These are phyloP conservation scores for Psittacula echo DNA, from an alignment of 2,797 vertebrate genomes.

Conservation along the genomic window DNA sequence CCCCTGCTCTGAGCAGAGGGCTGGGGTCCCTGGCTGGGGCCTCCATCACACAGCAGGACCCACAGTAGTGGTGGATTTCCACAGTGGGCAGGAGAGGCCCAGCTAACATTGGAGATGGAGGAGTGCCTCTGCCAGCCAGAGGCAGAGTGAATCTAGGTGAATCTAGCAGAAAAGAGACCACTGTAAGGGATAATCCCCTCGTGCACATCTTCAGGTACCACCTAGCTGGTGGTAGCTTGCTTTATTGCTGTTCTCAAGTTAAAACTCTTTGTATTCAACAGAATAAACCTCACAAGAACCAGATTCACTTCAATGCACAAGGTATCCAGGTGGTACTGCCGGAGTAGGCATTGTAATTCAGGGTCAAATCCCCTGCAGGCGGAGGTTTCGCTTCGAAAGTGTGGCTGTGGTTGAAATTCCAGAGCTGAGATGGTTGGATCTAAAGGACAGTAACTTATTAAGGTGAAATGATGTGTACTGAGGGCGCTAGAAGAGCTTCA, in stretches of 20 bases:
- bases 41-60: rapidly evolving
- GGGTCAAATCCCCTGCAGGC: background rate
- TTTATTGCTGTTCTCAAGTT: background rate
- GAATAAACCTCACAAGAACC: background rate
- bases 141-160: background rate
- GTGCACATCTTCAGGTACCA: background rate
- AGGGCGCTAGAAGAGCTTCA: background rate
- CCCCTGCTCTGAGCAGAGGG: background rate
- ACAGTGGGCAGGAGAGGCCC: background rate
- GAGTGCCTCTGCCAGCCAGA: background rate
- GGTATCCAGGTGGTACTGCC: background rate
- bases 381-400: background rate
- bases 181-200: background rate
- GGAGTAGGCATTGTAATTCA: background rate
- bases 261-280: background rate
- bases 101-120: background rate
- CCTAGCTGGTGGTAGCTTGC: background rate
- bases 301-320: background rate
- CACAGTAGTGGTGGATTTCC: background rate
- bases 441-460: background rate
- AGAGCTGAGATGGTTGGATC: background rate
- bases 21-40: rapidly evolving
- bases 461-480: background rate
- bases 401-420: background rate
- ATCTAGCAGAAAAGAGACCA: background rate